Percentiles rank a stretch among this genome's conserved stretches.
Conservation (phyloP, 2,113 vertebrate species). For the Mobula birostris region DNA sequence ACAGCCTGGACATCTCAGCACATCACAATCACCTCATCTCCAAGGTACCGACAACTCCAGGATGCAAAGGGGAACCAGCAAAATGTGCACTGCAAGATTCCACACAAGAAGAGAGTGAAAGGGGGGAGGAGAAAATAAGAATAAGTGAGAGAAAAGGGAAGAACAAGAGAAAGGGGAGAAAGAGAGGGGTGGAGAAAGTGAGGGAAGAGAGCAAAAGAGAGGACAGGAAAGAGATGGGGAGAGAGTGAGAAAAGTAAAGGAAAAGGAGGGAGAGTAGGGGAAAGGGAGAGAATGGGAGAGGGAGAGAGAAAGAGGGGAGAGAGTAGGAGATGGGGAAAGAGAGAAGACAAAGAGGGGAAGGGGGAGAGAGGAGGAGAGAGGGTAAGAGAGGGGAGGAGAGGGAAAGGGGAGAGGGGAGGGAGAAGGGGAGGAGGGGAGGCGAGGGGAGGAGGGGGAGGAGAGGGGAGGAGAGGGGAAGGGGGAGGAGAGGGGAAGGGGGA, state of each 20-base stretch:
- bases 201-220: not conserved
- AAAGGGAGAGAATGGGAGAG: not conserved
- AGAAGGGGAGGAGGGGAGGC: not conserved
- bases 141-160: too few relatives aligned
- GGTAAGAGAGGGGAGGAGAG: not conserved
- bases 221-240: not conserved
- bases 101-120: too few relatives aligned
- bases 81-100: too few relatives aligned
- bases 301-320: constrained; percentile 32
- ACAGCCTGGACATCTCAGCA: too few relatives aligned
- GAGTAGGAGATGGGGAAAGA: constrained; percentile 37
- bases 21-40: too few relatives aligned
- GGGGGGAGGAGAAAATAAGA: too few relatives aligned
- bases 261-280: not conserved
- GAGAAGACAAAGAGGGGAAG: not conserved
- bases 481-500: constrained; percentile 34
- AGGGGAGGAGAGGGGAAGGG: constrained; percentile 34
- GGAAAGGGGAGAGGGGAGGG: not conserved
- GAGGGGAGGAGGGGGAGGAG: not conserved
- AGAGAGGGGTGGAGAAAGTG: too few relatives aligned
- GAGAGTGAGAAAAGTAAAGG: not conserved
- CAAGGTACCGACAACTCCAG: too few relatives aligned
- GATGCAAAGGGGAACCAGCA: too few relatives aligned
- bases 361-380: not conserved
- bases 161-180: too few relatives aligned